Conservation (phyloP, 2,888 invertebrate genomes). For the Augochlorella aurata region DNA sequence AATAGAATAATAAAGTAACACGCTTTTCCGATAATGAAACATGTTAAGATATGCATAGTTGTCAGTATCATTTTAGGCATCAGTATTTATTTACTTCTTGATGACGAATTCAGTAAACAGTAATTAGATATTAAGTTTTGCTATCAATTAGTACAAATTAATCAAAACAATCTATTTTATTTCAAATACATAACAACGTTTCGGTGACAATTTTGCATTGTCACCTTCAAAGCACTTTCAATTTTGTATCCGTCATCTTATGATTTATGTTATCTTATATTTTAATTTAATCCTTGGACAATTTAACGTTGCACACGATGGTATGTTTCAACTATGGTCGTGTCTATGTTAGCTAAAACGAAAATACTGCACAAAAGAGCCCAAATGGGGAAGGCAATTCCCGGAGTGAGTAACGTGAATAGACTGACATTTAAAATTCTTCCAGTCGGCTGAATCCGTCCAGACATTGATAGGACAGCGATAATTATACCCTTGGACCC, state of each 20-base stretch:
- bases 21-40: background rate
- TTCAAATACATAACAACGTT: background rate
- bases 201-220: background rate
- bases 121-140: too few species aligned
- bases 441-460: constrained; percentile 40
- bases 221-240: background rate
- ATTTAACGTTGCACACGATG: background rate
- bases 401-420: background rate
- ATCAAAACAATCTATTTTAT: background rate
- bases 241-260: background rate
- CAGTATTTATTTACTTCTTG: too few species aligned
- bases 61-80: too few species aligned
- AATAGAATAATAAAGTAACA: background rate
- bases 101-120: too few species aligned
- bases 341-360: background rate
- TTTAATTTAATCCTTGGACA: background rate
- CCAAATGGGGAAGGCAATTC: background rate
- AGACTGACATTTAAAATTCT: constrained; percentile 48
- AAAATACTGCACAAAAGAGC: background rate
- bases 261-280: background rate
- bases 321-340: background rate
- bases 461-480: constrained; percentile 40
- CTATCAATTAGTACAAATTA: too few species aligned
- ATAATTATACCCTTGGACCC: constrained; percentile 46
- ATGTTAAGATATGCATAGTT: too few species aligned